Percentiles rank a stretch among this genome's conserved stretches.
Conservation (phyloP, 2,888 invertebrate species). For the Harpalus rubripes region DNA sequence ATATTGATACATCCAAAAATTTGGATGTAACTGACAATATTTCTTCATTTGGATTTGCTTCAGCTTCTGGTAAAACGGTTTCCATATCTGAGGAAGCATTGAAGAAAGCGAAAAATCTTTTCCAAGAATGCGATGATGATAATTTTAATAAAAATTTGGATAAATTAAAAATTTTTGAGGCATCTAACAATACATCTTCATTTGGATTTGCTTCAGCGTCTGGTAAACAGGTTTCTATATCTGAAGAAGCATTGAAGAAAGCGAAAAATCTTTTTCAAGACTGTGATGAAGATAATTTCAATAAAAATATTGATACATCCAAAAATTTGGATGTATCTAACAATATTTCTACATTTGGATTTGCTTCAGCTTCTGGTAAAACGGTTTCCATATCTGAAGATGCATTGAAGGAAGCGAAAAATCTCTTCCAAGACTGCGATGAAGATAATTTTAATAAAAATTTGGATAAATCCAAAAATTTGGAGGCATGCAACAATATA, state of each 20-base stretch:
- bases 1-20: not conserved
- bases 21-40: slow-evolving; percentile 70
- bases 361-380: slow-evolving; percentile 75
- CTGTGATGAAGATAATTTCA: slow-evolving; percentile 62
- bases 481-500: slow-evolving; percentile 65
- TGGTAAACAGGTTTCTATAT: slow-evolving; percentile 76
- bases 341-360: slow-evolving; percentile 71
- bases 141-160: not conserved
- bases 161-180: slow-evolving; percentile 70
- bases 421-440: slow-evolving; percentile 74
- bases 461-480: no score
- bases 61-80: slow-evolving; percentile 75
- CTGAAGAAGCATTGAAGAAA: slow-evolving; percentile 74
- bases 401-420: slow-evolving; percentile 74
- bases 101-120: slow-evolving; percentile 73
- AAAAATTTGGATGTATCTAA: slow-evolving; percentile 72
- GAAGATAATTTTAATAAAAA: slow-evolving; percentile 67
- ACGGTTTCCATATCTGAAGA: slow-evolving; percentile 76
- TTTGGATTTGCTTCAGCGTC: slow-evolving; percentile 74
- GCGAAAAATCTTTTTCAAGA: slow-evolving; percentile 73
- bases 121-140: slow-evolving; percentile 70
- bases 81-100: slow-evolving; percentile 75
- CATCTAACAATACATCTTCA: slow-evolving; percentile 71
- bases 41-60: slow-evolving; percentile 72
- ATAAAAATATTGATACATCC: not conserved